These are phyloP conservation scores for Hydrocynus forskahlii DNA, from an alignment of 2,797 vertebrate genomes.

Conservation along the genomic window DNA sequence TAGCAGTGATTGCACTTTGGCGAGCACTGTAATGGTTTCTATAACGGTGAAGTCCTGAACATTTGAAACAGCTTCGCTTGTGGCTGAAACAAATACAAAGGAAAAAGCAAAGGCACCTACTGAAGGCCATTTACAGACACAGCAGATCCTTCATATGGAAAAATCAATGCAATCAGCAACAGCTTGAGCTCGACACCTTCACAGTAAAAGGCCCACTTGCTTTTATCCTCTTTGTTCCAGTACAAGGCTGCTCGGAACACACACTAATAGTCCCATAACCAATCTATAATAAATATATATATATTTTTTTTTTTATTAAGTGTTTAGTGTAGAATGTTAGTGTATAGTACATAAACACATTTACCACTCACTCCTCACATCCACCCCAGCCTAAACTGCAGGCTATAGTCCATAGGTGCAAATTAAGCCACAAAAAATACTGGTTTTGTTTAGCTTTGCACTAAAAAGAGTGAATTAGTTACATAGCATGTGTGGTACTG, in stretches of 20 bases:
- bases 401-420: too few species aligned
- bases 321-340: too few species aligned
- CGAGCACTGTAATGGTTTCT: not conserved
- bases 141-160: constrained; percentile 20
- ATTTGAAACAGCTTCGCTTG: not conserved
- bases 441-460: too few species aligned
- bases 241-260: not conserved
- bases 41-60: constrained; percentile 6
- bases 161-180: constrained; percentile 18
- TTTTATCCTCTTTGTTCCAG: not conserved
- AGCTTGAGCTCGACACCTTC: constrained; percentile 14
- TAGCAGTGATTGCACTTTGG: not conserved
- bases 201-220: not conserved
- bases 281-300: too few species aligned
- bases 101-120: not conserved
- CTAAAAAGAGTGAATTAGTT: too few species aligned
- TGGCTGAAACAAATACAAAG: constrained; percentile 7
- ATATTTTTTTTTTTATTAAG: too few species aligned
- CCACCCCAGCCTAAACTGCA: too few species aligned
- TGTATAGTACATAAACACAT: too few species aligned
- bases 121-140: constrained; percentile 22
- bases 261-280: too few species aligned
- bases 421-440: too few species aligned
- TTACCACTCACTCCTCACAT: too few species aligned
- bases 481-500: too few species aligned